A percentile compares a stretch with the other conserved stretches of the same genome.
Evolutionary conservation across 2,888 invertebrate genomes (phyloP).

Genomic region (Rapana venosa): DNA sequence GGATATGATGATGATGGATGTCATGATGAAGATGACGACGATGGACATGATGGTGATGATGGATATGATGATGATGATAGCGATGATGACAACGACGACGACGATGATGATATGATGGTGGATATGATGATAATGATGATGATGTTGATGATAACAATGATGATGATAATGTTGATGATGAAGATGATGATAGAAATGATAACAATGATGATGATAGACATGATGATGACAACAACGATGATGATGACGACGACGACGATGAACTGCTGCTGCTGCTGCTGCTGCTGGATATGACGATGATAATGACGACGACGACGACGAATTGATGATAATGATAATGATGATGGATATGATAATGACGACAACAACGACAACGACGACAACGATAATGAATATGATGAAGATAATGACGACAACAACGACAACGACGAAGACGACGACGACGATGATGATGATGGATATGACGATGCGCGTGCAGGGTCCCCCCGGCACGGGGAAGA

Average conservation of each 20-base stretch:
- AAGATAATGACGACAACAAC: not conserved
- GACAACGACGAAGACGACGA: not conserved
- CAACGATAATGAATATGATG: not conserved
- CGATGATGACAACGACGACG: too few relatives aligned
- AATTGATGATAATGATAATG: not conserved
- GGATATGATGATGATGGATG: too few relatives aligned
- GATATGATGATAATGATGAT: too few relatives aligned
- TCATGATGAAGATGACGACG: too few relatives aligned
- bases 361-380: not conserved
- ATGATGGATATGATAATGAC: not conserved
- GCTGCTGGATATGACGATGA: not conserved
- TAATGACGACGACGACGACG: too few relatives aligned
- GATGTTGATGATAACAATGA: too few relatives aligned
- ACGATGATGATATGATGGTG: too few relatives aligned
- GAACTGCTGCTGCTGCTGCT: not conserved
- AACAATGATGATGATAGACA: too few relatives aligned
- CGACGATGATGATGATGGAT: not conserved
- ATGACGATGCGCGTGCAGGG: constrained; percentile 78
- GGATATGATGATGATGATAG: too few relatives aligned
- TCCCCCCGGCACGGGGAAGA: constrained; percentile 93
- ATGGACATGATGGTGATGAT: too few relatives aligned
- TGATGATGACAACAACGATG: not conserved
- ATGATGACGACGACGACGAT: constrained; percentile 26
- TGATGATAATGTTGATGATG: too few relatives aligned
- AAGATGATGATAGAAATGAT: too few relatives aligned